Percentiles rank a stretch among this genome's conserved stretches.
Conservation (phyloP, 2,797 vertebrate species). For the Alauda arvensis region DNA sequence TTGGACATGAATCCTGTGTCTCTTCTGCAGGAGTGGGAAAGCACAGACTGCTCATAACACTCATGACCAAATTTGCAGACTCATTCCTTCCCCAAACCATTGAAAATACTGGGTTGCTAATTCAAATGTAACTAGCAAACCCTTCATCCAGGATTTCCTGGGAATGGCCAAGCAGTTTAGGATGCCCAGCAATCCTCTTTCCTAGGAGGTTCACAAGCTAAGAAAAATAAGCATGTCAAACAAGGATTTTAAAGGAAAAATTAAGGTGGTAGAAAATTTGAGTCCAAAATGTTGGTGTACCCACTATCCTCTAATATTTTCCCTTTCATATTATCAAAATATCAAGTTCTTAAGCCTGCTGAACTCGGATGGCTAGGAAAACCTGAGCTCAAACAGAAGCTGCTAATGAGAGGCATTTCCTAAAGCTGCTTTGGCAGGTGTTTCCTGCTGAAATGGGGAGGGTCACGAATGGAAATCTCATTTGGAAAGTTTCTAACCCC, state of each 20-base stretch:
- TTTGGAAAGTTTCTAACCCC: conserved; percentile 68
- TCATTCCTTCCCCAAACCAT: background rate
- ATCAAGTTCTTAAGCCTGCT: conserved; percentile 18
- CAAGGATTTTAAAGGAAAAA: background rate
- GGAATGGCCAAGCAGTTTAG: background rate
- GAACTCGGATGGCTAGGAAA: conserved; percentile 34
- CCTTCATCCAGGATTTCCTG: background rate
- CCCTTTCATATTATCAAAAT: conserved; percentile 41
- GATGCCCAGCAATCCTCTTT: background rate
- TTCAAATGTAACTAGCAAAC: background rate
- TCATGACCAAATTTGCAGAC: background rate
- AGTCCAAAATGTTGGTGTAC: conserved; percentile 22
- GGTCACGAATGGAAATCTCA: conserved; percentile 61
- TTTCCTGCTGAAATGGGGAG: conserved; percentile 53
- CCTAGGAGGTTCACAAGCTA: background rate
- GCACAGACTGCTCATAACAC: background rate
- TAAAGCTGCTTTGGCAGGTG: conserved; percentile 64
- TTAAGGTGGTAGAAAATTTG: background rate
- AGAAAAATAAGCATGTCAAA: background rate
- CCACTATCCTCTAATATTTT: conserved; percentile 47
- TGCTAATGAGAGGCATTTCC: conserved; percentile 53
- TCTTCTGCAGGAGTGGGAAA: background rate
- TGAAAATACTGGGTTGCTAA: background rate
- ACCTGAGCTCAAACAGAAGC: conserved; percentile 43
- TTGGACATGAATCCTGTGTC: background rate